These are phyloP conservation scores for Drosophila peninsularis DNA, from an alignment of 2,888 invertebrate genomes.

Conservation along the genomic window DNA sequence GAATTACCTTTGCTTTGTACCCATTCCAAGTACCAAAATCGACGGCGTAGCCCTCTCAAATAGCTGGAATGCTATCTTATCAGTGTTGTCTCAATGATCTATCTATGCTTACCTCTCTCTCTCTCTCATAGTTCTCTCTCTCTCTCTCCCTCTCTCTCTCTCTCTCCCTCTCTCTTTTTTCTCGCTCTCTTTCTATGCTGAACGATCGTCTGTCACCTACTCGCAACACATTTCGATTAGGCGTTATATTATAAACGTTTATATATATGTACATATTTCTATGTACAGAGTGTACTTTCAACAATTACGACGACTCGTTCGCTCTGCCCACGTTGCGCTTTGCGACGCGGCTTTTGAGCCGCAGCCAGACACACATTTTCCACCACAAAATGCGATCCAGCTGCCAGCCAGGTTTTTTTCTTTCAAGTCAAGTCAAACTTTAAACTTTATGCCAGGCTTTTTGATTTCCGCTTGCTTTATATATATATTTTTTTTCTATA, in stretches of 20 bases:
- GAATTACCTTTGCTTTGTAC: conserved; percentile 8
- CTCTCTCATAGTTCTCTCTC: no score
- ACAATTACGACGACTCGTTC: conserved; percentile 78
- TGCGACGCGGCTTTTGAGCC: conserved; percentile 68
- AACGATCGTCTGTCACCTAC: conserved; percentile 60
- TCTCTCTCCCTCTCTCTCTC: not conserved
- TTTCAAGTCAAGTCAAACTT: conserved; percentile 34
- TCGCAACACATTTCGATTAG: conserved; percentile 71
- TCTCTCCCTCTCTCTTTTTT: not conserved
- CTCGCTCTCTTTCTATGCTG: conserved; percentile 4
- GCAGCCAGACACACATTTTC: conserved; percentile 66
- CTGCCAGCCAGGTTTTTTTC: conserved; percentile 36
- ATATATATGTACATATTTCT: conserved; percentile 10
- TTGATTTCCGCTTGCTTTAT: conserved; percentile 37
- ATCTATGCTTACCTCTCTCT: not conserved
- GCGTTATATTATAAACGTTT: conserved; percentile 54
- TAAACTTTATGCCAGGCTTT: conserved; percentile 26
- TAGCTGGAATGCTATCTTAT: conserved; percentile 57
- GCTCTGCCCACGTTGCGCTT: conserved; percentile 70
- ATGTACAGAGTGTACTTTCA: conserved; percentile 71
- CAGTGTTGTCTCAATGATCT: conserved; percentile 47
- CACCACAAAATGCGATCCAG: conserved; percentile 45
- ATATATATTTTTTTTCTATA: conserved; percentile 21
- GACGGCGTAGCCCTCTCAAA: conserved; percentile 16
- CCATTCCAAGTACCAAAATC: conserved; percentile 4